A percentile compares a stretch with the other conserved stretches of the same genome.
Evolutionary conservation across 2,797 vertebrate species (phyloP).

Genomic region (Thalassophryne amazonica): DNA sequence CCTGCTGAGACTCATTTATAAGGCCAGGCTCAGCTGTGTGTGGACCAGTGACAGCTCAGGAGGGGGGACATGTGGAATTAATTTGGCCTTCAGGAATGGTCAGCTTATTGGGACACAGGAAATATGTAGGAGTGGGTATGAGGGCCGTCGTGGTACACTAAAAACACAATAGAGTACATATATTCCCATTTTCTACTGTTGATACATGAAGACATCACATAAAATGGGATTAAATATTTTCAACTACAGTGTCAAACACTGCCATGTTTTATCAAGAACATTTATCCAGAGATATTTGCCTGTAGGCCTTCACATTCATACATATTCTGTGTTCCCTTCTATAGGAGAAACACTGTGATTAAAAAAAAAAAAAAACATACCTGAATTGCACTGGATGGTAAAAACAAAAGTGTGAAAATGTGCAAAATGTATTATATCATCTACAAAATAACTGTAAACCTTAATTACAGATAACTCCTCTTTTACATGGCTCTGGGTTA

Average conservation of each 20-base stretch:
- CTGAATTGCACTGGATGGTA: too few relatives aligned
- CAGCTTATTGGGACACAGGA: slow-evolving; percentile 21
- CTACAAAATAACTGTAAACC: too few relatives aligned
- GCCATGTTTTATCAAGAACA: slow-evolving; percentile 4
- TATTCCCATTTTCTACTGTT: slow-evolving; percentile 28
- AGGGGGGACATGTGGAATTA: slow-evolving; percentile 88
- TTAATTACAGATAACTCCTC: too few relatives aligned
- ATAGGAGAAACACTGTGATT: too few relatives aligned
- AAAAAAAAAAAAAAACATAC: too few relatives aligned
- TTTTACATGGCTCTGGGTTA: too few relatives aligned
- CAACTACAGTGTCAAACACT: neutral
- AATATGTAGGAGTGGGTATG: slow-evolving; percentile 37
- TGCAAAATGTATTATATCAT: too few relatives aligned
- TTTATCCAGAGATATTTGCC: neutral
- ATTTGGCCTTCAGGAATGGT: slow-evolving; percentile 78
- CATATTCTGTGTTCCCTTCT: slow-evolving; percentile 1
- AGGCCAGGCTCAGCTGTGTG: slow-evolving; percentile 82
- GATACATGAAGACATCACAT: slow-evolving; percentile 21
- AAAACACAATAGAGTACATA: slow-evolving; percentile 21
- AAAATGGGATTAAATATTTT: slow-evolving; percentile 3
- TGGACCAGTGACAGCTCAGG: slow-evolving; percentile 83
- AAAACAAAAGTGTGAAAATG: too few relatives aligned
- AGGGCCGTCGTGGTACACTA: slow-evolving; percentile 25
- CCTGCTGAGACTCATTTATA: slow-evolving; percentile 85
- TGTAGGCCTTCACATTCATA: neutral